phyloP scores from a whole-genome alignment of 2,113 vertebrate species.

The Thalassoma bifasciatum region DNA sequence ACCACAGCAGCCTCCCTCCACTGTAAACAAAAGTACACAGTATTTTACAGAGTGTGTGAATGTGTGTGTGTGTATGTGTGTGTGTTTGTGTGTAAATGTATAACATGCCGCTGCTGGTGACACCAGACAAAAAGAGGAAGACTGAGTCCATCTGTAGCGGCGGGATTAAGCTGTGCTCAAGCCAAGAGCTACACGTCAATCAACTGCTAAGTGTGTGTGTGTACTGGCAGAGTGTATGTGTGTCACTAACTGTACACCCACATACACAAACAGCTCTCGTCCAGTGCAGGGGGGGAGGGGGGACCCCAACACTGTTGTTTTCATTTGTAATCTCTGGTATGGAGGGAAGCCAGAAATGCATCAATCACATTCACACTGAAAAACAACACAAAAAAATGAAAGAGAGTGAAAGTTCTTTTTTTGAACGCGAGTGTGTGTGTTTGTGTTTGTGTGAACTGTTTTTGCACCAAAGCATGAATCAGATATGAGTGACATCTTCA shows the following conservation, averaged over 20 bases:
- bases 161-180: constrained; percentile 75
- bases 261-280: constrained; percentile 28
- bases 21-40: constrained; percentile 68
- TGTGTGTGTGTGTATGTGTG: constrained; percentile 44
- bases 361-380: constrained; percentile 49
- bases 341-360: constrained; percentile 50
- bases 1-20: constrained; percentile 54
- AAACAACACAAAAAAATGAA: constrained; percentile 21
- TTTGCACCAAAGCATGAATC: constrained; percentile 12
- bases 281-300: constrained; percentile 40
- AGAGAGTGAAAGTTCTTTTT: constrained; percentile 14
- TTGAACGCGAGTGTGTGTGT: not conserved
- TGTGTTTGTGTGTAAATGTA: constrained; percentile 43
- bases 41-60: constrained; percentile 22
- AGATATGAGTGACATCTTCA: constrained; percentile 2
- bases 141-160: constrained; percentile 78
- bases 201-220: constrained; percentile 63
- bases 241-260: constrained; percentile 41
- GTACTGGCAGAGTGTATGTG: constrained; percentile 7
- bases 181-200: constrained; percentile 77
- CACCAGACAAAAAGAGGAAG: constrained; percentile 78
- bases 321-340: constrained; percentile 68
- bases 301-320: constrained; percentile 67
- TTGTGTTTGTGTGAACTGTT: not conserved
- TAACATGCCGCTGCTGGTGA: constrained; percentile 61